A percentile compares a stretch with the other conserved stretches of the same genome.
phyloP scores from a whole-genome alignment of 2,888 invertebrate species.

The Drosophila borealis region DNA sequence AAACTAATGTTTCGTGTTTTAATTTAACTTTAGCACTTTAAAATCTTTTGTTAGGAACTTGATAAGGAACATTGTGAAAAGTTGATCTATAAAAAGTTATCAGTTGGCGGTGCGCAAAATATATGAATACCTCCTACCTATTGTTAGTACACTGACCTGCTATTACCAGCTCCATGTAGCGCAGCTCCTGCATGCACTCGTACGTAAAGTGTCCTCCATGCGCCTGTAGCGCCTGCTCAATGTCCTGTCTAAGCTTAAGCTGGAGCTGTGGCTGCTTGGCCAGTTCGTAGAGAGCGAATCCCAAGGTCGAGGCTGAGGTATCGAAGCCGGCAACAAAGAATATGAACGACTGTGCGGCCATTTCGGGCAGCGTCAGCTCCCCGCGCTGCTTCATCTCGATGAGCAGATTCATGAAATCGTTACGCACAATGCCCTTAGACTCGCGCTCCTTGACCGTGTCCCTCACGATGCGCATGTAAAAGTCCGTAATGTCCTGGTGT shows the following conservation, averaged over 20 bases:
- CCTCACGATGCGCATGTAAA: conserved; percentile 78
- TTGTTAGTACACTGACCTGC: conserved; percentile 77
- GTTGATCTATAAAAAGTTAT: too few relatives aligned
- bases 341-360: conserved; percentile 86
- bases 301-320: conserved; percentile 85
- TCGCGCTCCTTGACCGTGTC: conserved; percentile 83
- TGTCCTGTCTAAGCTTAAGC: conserved; percentile 84
- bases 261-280: conserved; percentile 85
- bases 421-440: conserved; percentile 74
- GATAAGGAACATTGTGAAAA: too few relatives aligned
- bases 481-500: conserved; percentile 65
- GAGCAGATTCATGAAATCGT: conserved; percentile 86
- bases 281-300: conserved; percentile 85
- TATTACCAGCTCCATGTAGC: conserved; percentile 85
- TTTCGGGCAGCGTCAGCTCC: conserved; percentile 82
- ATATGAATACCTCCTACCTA: background rate
- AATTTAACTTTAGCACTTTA: too few relatives aligned
- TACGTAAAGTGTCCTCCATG: conserved; percentile 84
- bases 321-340: conserved; percentile 87
- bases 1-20: too few relatives aligned
- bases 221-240: conserved; percentile 81
- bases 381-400: conserved; percentile 81
- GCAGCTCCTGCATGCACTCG: conserved; percentile 82
- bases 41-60: too few relatives aligned
- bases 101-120: too few relatives aligned